Percentiles rank a stretch among this genome's conserved stretches.
phyloP scores from a whole-genome alignment of 2,888 invertebrate genomes.

The Morpho achilles region DNA sequence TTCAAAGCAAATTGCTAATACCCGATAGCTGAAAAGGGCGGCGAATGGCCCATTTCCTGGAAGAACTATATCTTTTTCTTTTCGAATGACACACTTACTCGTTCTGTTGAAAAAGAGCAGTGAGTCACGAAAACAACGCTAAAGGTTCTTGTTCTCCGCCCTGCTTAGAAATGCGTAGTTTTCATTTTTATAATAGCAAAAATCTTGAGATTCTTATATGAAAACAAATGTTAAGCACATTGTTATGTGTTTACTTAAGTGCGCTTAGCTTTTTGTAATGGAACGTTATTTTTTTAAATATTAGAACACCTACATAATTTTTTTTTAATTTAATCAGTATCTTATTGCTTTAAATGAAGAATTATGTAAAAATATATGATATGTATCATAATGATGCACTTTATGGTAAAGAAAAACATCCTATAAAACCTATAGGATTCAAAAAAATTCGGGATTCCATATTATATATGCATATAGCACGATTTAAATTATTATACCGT shows the following conservation, averaged over 20 bases:
- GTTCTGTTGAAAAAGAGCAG: conserved; percentile 22
- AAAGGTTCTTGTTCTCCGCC: conserved; percentile 20
- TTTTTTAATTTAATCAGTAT: not conserved
- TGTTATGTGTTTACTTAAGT: not conserved
- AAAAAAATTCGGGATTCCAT: too few relatives aligned
- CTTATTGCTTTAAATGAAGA: not conserved
- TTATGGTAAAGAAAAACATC: too few relatives aligned
- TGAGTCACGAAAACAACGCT: conserved; percentile 20
- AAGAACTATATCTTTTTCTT: conserved; percentile 60
- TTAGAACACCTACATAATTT: not conserved
- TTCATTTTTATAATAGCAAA: conserved; percentile 5
- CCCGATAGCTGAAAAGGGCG: conserved; percentile 61
- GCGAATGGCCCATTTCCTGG: conserved; percentile 63
- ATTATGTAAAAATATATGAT: too few relatives aligned
- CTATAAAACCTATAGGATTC: too few relatives aligned
- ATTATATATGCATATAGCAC: too few relatives aligned
- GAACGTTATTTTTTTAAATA: not conserved
- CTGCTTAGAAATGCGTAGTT: conserved; percentile 15
- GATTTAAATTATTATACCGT: too few relatives aligned
- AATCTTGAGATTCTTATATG: not conserved
- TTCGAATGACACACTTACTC: conserved; percentile 29
- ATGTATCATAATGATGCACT: too few relatives aligned
- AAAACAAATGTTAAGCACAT: not conserved
- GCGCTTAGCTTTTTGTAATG: not conserved
- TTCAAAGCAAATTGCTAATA: conserved; percentile 71